Percentiles rank a stretch among this genome's conserved stretches.
These are phyloP conservation scores for Grapholita molesta DNA, from an alignment of 1,140 invertebrate species.

Conservation along the genomic window DNA sequence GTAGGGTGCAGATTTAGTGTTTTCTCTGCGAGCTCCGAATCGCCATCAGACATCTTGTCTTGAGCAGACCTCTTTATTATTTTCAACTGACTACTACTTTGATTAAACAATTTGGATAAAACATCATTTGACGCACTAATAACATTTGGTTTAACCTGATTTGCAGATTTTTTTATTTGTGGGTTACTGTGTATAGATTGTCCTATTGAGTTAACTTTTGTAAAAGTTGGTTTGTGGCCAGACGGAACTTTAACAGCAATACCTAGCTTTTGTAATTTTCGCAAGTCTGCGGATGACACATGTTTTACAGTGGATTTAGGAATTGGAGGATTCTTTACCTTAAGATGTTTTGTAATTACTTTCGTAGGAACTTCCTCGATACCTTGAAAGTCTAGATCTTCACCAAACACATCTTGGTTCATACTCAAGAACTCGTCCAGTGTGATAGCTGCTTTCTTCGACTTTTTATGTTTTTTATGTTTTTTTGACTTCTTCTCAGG, in stretches of 20 bases:
- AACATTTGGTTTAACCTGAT: constrained; percentile 22
- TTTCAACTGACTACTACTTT: constrained; percentile 63
- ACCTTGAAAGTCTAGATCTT: constrained; percentile 64
- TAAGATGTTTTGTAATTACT: constrained; percentile 52
- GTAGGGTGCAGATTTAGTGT: not conserved
- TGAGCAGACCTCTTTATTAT: constrained; percentile 50
- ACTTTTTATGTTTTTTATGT: constrained; percentile 72
- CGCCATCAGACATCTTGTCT: not conserved
- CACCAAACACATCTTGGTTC: constrained; percentile 74
- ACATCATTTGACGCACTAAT: constrained; percentile 42
- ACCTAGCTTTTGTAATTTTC: constrained; percentile 67
- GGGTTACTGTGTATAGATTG: not conserved
- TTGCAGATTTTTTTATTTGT: not conserved
- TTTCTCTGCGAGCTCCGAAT: not conserved
- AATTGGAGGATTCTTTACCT: constrained; percentile 41
- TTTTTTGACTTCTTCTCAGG: constrained; percentile 59
- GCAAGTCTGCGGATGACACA: constrained; percentile 46
- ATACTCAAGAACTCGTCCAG: constrained; percentile 73
- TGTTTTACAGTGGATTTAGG: constrained; percentile 34
- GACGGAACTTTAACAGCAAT: constrained; percentile 60
- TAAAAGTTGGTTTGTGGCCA: constrained; percentile 19
- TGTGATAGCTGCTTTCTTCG: constrained; percentile 66
- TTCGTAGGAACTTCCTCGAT: constrained; percentile 67
- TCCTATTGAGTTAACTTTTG: not conserved
- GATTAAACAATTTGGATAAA: constrained; percentile 56